Evolutionary conservation across 2,113 vertebrate genomes (phyloP).

Genomic region (Scomber scombrus): DNA sequence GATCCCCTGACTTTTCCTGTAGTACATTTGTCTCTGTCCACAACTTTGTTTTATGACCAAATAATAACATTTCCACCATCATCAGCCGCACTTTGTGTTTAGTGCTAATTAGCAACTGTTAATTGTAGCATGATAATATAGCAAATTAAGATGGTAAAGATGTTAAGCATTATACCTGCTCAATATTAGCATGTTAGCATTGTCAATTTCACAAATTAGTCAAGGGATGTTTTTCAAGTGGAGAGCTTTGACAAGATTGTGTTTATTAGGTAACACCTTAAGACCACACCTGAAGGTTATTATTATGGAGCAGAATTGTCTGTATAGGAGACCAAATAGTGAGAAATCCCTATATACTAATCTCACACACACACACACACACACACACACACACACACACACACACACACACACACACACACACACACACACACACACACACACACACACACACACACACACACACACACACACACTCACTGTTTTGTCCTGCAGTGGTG

Average conservation of each 20-base stretch:
- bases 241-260: background rate
- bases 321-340: background rate
- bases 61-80: background rate
- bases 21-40: background rate
- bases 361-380: no score
- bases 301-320: background rate
- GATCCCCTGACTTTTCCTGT: background rate
- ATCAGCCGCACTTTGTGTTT: background rate
- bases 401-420: background rate
- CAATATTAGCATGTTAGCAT: background rate
- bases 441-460: background rate
- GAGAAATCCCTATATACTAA: constrained; percentile 22
- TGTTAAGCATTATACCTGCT: background rate
- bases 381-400: no score
- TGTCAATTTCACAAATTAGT: background rate
- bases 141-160: background rate
- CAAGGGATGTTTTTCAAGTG: no score
- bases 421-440: background rate
- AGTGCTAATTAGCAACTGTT: background rate
- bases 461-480: constrained; percentile 19
- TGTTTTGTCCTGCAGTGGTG: constrained; percentile 50
- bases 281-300: constrained; percentile 11
- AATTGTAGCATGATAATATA: background rate
- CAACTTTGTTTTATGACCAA: no score
- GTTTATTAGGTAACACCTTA: background rate